Evolutionary conservation across 2,797 vertebrate species (phyloP).

Genomic region (Rhinichthys osculus): DNA sequence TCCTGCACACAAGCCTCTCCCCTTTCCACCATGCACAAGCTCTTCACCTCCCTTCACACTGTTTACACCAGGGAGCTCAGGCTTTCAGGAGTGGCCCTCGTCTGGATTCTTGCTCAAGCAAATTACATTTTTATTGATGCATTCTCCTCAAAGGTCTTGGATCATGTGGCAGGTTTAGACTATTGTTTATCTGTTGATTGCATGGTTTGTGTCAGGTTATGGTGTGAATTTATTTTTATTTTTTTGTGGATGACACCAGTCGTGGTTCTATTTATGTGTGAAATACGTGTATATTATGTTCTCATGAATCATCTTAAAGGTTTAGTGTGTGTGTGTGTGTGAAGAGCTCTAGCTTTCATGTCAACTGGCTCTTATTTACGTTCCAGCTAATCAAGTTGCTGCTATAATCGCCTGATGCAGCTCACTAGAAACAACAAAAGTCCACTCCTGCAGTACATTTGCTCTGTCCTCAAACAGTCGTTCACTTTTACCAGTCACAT

Average conservation of each 20-base stretch:
- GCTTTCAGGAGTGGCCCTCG: conserved; percentile 1
- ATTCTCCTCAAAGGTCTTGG: neutral
- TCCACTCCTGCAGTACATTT: neutral
- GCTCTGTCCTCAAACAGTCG: neutral
- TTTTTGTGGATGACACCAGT: neutral
- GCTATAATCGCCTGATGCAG: neutral
- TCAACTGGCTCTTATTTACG: conserved; percentile 55
- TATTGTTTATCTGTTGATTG: conserved; percentile 17
- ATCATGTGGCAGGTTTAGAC: neutral
- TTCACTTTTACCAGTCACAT: neutral
- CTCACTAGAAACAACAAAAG: neutral
- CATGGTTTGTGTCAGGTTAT: neutral
- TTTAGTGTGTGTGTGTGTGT: conserved; percentile 9
- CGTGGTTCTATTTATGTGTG: conserved; percentile 4
- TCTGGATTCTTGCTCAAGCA: conserved; percentile 13
- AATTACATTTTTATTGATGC: neutral
- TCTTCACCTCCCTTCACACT: conserved; percentile 21
- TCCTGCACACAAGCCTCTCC: neutral
- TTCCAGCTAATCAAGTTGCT: conserved; percentile 38
- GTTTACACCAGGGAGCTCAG: conserved; percentile 29
- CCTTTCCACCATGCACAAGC: neutral
- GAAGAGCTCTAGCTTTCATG: conserved; percentile 21
- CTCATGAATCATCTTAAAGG: neutral
- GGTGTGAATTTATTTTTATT: neutral
- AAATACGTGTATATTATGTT: neutral